A percentile compares a stretch with the other conserved stretches of the same genome.
Evolutionary conservation across 2,797 vertebrate species (phyloP).

Genomic region (Smutsia gigantea): DNA sequence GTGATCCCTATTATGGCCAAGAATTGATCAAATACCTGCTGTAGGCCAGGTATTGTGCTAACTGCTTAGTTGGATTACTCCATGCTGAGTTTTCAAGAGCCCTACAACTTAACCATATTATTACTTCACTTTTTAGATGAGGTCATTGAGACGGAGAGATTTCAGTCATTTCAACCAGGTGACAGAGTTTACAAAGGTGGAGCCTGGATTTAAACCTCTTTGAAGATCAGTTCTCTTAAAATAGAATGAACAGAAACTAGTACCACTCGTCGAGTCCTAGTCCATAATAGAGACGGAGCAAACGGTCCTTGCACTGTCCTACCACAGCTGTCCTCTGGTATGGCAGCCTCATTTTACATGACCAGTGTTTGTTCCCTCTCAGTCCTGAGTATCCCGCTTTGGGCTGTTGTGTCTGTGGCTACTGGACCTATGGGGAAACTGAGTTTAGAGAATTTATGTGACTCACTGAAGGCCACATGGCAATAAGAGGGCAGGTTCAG

Average conservation of each 20-base stretch:
- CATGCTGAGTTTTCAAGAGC: background rate
- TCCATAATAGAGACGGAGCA: background rate
- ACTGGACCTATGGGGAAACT: background rate
- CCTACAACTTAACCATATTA: background rate
- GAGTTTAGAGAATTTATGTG: background rate
- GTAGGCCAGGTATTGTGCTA: background rate
- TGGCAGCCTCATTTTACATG: background rate
- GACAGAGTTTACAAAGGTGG: background rate
- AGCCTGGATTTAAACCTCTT: background rate
- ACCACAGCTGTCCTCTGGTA: background rate
- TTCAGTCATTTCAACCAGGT: background rate
- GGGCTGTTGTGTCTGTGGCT: background rate
- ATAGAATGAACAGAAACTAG: background rate
- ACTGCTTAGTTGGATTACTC: background rate
- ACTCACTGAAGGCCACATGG: background rate
- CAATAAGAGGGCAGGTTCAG: background rate
- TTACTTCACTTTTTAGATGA: background rate
- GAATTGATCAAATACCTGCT: background rate
- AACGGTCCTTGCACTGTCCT: rapidly evolving
- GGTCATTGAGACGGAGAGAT: background rate
- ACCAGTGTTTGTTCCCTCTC: rapidly evolving
- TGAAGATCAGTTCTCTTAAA: background rate
- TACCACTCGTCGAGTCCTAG: background rate
- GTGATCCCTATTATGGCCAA: background rate
- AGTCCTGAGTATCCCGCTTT: background rate